A percentile compares a stretch with the other conserved stretches of the same genome.
These are phyloP conservation scores for Caerostris darwini DNA, from an alignment of 1,140 invertebrate species.

Conservation along the genomic window DNA sequence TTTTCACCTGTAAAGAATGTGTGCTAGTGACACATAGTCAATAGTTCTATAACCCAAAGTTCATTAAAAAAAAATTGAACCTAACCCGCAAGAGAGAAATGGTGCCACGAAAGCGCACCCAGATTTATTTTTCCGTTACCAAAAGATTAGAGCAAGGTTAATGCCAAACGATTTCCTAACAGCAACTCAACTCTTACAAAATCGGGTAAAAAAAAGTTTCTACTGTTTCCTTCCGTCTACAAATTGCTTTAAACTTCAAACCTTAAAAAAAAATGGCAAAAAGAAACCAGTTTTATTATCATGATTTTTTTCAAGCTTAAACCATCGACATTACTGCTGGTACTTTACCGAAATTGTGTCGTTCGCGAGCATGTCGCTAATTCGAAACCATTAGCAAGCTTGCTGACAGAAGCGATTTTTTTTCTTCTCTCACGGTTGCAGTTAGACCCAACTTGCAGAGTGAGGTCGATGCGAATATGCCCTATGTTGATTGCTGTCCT, in stretches of 20 bases:
- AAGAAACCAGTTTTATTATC: background rate
- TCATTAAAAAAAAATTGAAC: background rate
- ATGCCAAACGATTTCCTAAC: background rate
- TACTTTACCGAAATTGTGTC: slow-evolving; percentile 3
- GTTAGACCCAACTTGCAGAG: background rate
- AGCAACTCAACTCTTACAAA: background rate
- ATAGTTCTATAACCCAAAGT: no score
- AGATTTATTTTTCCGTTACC: background rate
- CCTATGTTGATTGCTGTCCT: background rate
- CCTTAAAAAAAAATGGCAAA: background rate
- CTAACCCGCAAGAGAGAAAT: background rate
- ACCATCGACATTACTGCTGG: background rate
- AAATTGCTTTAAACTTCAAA: background rate
- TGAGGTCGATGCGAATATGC: background rate
- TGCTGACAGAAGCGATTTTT: background rate
- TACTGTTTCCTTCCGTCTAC: background rate
- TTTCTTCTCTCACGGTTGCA: background rate
- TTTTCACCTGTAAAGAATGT: no score
- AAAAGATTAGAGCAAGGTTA: slow-evolving; percentile 1
- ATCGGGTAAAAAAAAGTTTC: background rate
- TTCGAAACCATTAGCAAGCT: background rate
- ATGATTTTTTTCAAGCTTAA: background rate
- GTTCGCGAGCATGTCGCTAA: background rate
- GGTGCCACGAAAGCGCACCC: background rate
- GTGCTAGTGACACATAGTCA: no score